A percentile compares a stretch with the other conserved stretches of the same genome.
Conservation (phyloP, 2,888 invertebrate species). For the Neria commutata region DNA sequence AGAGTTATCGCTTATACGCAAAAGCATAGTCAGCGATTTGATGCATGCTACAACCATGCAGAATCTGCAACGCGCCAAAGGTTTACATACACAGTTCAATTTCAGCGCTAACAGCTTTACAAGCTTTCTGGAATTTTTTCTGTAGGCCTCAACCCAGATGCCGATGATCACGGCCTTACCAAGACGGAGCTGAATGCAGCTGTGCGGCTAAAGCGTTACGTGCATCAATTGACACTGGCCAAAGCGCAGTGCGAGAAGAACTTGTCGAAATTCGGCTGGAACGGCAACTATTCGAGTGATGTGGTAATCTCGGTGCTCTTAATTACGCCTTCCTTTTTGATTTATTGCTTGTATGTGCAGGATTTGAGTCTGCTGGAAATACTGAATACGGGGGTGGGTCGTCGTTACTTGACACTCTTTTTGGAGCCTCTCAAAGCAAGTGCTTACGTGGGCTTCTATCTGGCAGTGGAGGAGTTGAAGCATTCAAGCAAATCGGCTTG, state of each 20-base stretch:
- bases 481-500: constrained; percentile 76
- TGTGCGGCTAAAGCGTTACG: constrained; percentile 82
- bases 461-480: constrained; percentile 82
- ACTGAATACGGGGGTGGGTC: constrained; percentile 78
- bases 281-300: constrained; percentile 69
- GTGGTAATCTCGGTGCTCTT: constrained; percentile 38
- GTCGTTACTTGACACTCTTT: constrained; percentile 81
- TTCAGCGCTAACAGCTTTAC: background rate
- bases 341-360: constrained; percentile 62
- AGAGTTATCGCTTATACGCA: constrained; percentile 82
- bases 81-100: constrained; percentile 45
- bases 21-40: constrained; percentile 86
- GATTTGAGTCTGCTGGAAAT: constrained; percentile 75
- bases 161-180: constrained; percentile 64
- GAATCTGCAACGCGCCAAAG: constrained; percentile 86
- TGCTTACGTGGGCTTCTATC: constrained; percentile 85
- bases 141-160: constrained; percentile 55
- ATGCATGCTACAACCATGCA: constrained; percentile 93
- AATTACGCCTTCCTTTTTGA: no score
- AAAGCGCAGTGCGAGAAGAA: constrained; percentile 82
- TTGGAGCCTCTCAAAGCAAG: constrained; percentile 83
- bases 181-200: constrained; percentile 82
- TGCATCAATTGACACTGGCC: constrained; percentile 80
- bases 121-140: background rate
- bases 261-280: constrained; percentile 77